Conservation (phyloP, 2,888 invertebrate genomes). For the Dendrolimus houi region DNA sequence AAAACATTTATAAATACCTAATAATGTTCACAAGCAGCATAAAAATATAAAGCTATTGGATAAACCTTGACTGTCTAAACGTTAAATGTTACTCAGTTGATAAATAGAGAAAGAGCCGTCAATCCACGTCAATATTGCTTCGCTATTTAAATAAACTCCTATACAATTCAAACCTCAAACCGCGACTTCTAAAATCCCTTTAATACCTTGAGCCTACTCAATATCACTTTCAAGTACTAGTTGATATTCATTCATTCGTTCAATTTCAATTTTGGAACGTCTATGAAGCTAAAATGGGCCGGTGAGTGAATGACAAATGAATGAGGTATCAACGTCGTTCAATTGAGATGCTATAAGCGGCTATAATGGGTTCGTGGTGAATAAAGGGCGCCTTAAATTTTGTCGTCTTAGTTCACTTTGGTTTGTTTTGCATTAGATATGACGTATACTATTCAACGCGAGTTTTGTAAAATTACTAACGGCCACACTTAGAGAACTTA, state of each 20-base stretch:
- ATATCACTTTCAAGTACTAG: constrained; percentile 6
- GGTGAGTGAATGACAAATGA: constrained; percentile 20
- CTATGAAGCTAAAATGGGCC: constrained; percentile 8
- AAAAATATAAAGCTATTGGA: no score
- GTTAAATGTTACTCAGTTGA: no score
- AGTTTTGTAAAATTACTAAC: no score
- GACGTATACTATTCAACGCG: no score
- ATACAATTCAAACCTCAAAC: not conserved
- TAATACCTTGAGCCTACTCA: not conserved
- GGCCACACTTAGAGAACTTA: no score
- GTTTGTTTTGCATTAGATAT: no score
- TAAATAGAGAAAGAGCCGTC: not conserved
- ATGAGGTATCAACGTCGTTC: constrained; percentile 8
- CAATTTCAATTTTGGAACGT: constrained; percentile 9
- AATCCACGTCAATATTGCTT: not conserved
- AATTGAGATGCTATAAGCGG: constrained; percentile 16
- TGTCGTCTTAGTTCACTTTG: no score
- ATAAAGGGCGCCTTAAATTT: not conserved
- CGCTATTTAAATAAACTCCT: not conserved
- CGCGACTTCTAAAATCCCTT: not conserved
- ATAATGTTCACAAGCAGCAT: no score
- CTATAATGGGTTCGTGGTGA: constrained; percentile 11
- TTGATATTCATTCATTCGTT: constrained; percentile 14
- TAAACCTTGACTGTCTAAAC: no score
- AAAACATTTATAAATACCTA: no score